A percentile compares a stretch with the other conserved stretches of the same genome.
Evolutionary conservation across 2,888 invertebrate species (phyloP).

Genomic region (Drosophila imparisetae): DNA sequence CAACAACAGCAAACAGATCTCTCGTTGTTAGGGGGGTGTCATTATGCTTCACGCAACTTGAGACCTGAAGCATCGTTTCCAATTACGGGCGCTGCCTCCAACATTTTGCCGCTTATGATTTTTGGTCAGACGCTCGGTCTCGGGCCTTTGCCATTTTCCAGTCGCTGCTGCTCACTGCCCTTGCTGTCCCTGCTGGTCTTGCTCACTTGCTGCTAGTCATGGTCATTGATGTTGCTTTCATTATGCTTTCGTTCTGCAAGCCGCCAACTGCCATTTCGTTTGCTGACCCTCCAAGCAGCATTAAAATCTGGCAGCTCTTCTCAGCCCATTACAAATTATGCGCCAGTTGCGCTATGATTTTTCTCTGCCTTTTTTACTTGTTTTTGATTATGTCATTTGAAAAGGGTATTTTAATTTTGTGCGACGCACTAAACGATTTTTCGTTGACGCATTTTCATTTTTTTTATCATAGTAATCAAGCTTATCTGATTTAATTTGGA

Average conservation of each 20-base stretch:
- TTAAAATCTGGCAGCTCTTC: conserved; percentile 50
- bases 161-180: neutral
- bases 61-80: conserved; percentile 73
- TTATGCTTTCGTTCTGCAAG: conserved; percentile 34
- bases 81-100: conserved; percentile 60
- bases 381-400: neutral
- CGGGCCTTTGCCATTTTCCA: conserved; percentile 8
- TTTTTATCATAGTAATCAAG: neutral
- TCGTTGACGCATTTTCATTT: neutral
- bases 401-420: conserved; percentile 1
- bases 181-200: neutral
- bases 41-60: conserved; percentile 68
- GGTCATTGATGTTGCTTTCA: conserved; percentile 57
- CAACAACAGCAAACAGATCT: conserved; percentile 36
- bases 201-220: conserved; percentile 32
- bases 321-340: conserved; percentile 41
- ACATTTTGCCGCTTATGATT: conserved; percentile 65
- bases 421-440: neutral
- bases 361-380: conserved; percentile 6
- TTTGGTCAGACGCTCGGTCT: conserved; percentile 51
- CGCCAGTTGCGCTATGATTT: conserved; percentile 14
- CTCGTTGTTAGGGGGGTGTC: conserved; percentile 38
- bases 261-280: conserved; percentile 59
- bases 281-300: conserved; percentile 54
- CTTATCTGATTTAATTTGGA: neutral